Evolutionary conservation across 2,113 vertebrate genomes (phyloP), one percentile per base, ranked within the genome.

Genomic region (Stictonetta naevosa): DNA sequence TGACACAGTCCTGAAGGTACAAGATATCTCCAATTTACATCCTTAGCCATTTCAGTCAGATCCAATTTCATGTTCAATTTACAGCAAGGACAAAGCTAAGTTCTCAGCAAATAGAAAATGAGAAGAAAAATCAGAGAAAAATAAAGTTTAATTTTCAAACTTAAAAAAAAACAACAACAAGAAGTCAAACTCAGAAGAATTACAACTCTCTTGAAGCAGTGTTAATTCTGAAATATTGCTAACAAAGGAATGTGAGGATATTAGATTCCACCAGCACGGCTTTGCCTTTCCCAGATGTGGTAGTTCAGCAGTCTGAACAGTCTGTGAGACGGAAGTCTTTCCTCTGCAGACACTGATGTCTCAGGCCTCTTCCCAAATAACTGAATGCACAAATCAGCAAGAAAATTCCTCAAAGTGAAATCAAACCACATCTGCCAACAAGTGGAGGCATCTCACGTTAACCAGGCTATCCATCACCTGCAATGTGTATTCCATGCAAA

Each of bases 51-150:
- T 86, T 79, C 55, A 79, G 58, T 50, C 83, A 84, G 95, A 92
- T 87, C 38, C 50, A 84, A 66, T 86, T 79, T 91, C 29, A 56
- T 34, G 46, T 90, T 92, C 74, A 78, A n/a, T 94, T 78, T 84
- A 64, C 84, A 87, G 53, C 55, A 92, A 22, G 13, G n/a, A 29
- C 44, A 86, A 89, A 92, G 56, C 10, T 29, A 81, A 88, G 34
- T 74, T 83, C 44, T 89, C 60, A 67, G 18, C 36, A 77, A 84
- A 58, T 26, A 85, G 33, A 74, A 85, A 89, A 62, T 33, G 50
- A 74, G 23, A 71, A 81, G 15, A 18, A 46, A 73, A 77, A 81
- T 48, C 46, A 87, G 50, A 62, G 20, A 11, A 33, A 58, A 90
- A 4, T 46, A 68, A 89, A 88, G 74, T 87, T 89, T 62, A 21